phyloP scores from a whole-genome alignment of 2,797 vertebrate species.

The Pangasius krempfi region DNA sequence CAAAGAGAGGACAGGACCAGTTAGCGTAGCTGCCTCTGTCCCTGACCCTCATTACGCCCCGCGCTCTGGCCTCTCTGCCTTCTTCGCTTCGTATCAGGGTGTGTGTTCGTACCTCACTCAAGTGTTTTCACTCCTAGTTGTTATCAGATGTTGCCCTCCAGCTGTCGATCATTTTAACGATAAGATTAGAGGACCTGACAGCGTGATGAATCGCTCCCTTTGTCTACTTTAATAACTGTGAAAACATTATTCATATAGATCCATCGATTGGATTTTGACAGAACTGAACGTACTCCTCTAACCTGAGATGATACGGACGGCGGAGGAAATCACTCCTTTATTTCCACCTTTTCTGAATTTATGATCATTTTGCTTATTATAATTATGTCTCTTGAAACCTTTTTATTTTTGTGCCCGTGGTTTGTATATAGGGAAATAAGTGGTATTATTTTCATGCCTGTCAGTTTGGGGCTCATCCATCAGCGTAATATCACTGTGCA shows the following conservation, averaged over 20 bases:
- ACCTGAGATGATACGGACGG: slow-evolving; percentile 73
- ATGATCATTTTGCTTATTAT: slow-evolving; percentile 38
- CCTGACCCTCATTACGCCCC: slow-evolving; percentile 52
- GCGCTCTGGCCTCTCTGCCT: slow-evolving; percentile 51
- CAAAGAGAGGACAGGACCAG: slow-evolving; percentile 71
- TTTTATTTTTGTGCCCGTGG: slow-evolving; percentile 25
- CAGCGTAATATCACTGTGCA: slow-evolving; percentile 69
- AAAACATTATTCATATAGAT: slow-evolving; percentile 74
- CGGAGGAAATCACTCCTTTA: slow-evolving; percentile 70
- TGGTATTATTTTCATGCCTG: slow-evolving; percentile 68
- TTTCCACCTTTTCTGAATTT: slow-evolving; percentile 47
- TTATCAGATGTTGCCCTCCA: slow-evolving; percentile 72
- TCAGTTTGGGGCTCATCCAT: slow-evolving; percentile 36
- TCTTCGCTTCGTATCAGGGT: slow-evolving; percentile 71
- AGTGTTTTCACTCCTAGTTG: slow-evolving; percentile 77
- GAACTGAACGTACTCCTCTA: slow-evolving; percentile 75
- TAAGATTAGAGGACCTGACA: slow-evolving; percentile 78
- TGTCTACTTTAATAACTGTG: slow-evolving; percentile 80
- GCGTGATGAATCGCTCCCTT: slow-evolving; percentile 79
- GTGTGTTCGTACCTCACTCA: slow-evolving; percentile 76
- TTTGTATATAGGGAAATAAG: slow-evolving; percentile 69
- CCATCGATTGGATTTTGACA: slow-evolving; percentile 75
- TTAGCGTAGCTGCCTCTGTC: slow-evolving; percentile 70
- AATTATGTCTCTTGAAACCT: slow-evolving; percentile 37
- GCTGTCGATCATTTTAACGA: slow-evolving; percentile 85